These are phyloP conservation scores for Peromyscus aztecus DNA, from an alignment of 2,797 vertebrate genomes.

Conservation along the genomic window DNA sequence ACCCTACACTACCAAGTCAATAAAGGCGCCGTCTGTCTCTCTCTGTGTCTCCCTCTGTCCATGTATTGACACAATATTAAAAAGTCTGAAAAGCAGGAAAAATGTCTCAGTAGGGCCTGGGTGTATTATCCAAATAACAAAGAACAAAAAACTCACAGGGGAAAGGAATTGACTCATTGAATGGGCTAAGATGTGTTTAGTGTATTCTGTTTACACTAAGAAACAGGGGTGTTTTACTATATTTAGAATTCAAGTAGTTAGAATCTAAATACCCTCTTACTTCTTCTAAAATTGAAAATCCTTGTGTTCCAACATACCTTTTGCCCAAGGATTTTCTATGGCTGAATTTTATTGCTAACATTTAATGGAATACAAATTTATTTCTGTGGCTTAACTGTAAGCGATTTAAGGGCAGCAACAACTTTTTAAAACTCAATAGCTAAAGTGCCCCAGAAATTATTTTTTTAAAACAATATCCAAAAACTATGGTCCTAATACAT, in stretches of 20 bases:
- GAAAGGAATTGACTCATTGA: neutral
- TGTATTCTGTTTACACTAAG: neutral
- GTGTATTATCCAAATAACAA: neutral
- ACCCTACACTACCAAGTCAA: neutral
- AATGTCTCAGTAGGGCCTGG: slow-evolving; percentile 1
- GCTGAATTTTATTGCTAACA: slow-evolving; percentile 38
- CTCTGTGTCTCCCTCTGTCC: neutral
- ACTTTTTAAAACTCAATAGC: neutral
- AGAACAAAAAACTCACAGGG: neutral
- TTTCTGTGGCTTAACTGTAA: neutral
- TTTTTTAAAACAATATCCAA: slow-evolving; percentile 8
- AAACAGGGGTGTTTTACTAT: neutral
- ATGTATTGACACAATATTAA: slow-evolving; percentile 6
- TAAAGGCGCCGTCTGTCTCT: neutral
- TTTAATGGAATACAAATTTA: slow-evolving; percentile 45
- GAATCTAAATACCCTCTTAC: slow-evolving; percentile 53
- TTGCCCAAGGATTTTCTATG: neutral
- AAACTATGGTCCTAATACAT: neutral
- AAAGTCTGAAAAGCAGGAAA: neutral
- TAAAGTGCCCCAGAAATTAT: slow-evolving; percentile 50
- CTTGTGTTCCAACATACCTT: neutral
- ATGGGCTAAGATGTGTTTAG: neutral
- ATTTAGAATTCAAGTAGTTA: neutral
- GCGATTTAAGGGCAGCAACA: neutral
- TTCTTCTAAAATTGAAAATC: slow-evolving; percentile 32